Base-by-base conservation (phyloP, 2,888 invertebrate genomes). In the Enchytraeus crypticus region DNA sequence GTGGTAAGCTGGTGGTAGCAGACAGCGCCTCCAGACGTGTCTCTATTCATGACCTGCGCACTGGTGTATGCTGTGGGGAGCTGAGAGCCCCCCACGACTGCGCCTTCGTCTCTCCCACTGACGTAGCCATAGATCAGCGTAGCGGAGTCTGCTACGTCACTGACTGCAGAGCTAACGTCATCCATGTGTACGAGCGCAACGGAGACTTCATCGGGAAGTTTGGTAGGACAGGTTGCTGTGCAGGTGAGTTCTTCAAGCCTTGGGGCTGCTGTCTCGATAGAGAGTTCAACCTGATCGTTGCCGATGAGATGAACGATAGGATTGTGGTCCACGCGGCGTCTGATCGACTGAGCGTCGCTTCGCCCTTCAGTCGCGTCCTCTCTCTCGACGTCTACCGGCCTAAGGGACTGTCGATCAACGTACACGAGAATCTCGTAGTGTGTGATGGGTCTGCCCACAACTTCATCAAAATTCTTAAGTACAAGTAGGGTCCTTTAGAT, bases 381-480 rank as follows among this genome's bases (percentile, higher is more conserved):
- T 38, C 38, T 33, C 27, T 14, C 5, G 59, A 55, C 18, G 46
- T 64, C 27, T 59, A 64, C 59, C n/a, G 14, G 21, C 64, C 64
- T 21, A 62, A 63, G 38, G 64, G 61, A 2, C 30, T 64, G 34
- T 38, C 51, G 26, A 56, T 64, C 46, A 64, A 59, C 51, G 51
- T 49, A 5, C 62, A 64, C 47, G 59, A 62, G 32, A 59, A 63
- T 26, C 56, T 64, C 33, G 59, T 64, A 23, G 59, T 64, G 11
- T 21, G 55, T 18, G 59, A 64, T 26, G 59, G 55, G 26, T 57
- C 65, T n/a, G 53, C 64, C 27, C 54, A 59, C 45, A 59, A 59
- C 34, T 64, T 64, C 56, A 33, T 64, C 27, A 64, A 64, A 29
- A 64, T 64, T 5, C 23, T 64, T 18, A 57, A 58, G 54, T 63